Evolutionary conservation across 2,113 vertebrate species (phyloP).

Genomic region (Lagenorhynchus albirostris): DNA sequence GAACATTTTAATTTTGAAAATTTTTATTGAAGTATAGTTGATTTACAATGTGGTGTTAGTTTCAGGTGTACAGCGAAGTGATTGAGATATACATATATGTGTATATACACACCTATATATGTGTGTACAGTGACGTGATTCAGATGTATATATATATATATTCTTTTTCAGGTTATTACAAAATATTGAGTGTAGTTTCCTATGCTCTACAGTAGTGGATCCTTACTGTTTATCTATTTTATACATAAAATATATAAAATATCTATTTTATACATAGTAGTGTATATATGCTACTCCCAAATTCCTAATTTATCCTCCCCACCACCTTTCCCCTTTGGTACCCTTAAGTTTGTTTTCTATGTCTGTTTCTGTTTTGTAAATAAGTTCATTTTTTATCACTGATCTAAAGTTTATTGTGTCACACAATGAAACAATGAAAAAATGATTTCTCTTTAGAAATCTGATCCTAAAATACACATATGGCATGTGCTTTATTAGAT

Average conservation of each 20-base stretch:
- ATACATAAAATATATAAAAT: not conserved
- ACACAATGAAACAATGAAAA: not conserved
- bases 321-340: not conserved
- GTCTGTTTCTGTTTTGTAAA: not conserved
- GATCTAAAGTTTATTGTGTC: not conserved
- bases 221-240: not conserved
- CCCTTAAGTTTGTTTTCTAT: not conserved
- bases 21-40: not conserved
- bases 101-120: not conserved
- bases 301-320: not conserved
- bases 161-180: not conserved
- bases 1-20: not conserved
- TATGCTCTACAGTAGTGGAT: not conserved
- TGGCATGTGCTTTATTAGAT: not conserved
- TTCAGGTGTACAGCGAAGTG: not conserved
- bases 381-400: not conserved
- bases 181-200: not conserved
- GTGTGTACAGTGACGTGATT: not conserved
- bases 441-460: not conserved
- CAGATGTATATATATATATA: not conserved
- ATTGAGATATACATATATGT: too few relatives aligned
- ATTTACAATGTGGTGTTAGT: not conserved
- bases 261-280: not conserved
- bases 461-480: not conserved
- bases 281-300: not conserved